Conservation (phyloP, 2,797 vertebrate species). For the Pangasius krempfi region DNA sequence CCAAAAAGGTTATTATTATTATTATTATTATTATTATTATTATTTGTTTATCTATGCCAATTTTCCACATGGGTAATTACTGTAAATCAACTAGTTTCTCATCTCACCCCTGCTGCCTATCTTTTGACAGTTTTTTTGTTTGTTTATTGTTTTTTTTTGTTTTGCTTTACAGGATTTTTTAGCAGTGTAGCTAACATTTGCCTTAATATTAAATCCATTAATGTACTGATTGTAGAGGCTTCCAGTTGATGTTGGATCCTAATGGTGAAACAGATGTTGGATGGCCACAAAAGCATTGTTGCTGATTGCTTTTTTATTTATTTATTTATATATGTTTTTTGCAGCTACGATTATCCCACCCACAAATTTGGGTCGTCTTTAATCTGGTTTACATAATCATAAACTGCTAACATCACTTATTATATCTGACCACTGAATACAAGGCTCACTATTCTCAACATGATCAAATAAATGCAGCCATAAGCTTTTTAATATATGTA, state of each 20-base stretch:
- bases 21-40: neutral
- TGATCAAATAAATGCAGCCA: neutral
- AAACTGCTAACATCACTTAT: neutral
- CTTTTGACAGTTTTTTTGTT: neutral
- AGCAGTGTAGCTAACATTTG: neutral
- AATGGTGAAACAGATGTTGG: neutral
- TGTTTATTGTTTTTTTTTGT: neutral
- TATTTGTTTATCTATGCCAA: neutral
- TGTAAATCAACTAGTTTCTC: neutral
- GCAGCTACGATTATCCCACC: neutral
- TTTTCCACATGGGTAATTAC: neutral
- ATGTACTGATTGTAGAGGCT: neutral
- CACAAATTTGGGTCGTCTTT: neutral
- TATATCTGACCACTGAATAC: neutral
- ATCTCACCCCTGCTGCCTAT: neutral
- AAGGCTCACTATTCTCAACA: neutral
- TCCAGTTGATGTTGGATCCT: neutral
- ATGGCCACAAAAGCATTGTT: neutral
- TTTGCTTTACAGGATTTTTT: neutral
- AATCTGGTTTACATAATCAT: neutral
- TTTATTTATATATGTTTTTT: neutral
- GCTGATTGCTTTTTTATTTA: no score
- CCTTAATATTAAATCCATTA: neutral
- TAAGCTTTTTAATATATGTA: neutral
- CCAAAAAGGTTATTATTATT: neutral